Evolutionary conservation across 1,140 invertebrate genomes (phyloP).

Genomic region (Drosophila parabipectinata): DNA sequence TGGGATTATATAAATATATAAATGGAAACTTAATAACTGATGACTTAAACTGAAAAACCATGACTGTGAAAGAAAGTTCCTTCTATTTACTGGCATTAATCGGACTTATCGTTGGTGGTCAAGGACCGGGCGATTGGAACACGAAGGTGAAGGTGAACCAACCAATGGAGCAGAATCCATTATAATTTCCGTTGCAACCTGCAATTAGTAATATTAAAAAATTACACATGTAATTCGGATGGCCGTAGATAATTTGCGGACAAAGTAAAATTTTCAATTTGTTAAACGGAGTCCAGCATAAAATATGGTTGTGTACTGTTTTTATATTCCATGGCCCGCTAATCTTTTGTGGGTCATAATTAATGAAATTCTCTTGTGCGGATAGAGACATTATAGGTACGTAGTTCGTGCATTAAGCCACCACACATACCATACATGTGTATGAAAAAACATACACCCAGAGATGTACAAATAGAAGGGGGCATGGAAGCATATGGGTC

Average conservation of each 20-base stretch:
- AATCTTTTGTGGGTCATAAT: conserved; percentile 29
- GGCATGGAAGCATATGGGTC: conserved; percentile 23
- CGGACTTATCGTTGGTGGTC: background rate
- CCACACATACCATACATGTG: background rate
- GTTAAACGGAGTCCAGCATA: conserved; percentile 26
- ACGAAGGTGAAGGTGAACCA: background rate
- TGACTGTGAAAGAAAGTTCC: background rate
- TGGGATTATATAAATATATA: too few relatives aligned
- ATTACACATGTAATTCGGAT: conserved; percentile 16
- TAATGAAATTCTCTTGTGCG: conserved; percentile 35
- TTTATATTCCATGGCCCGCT: conserved; percentile 1
- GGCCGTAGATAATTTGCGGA: conserved; percentile 27
- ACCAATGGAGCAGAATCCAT: background rate
- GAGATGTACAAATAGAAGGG: background rate
- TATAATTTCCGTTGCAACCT: conserved; percentile 26
- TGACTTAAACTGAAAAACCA: background rate
- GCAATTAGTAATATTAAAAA: conserved; percentile 33
- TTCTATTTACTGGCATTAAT: background rate
- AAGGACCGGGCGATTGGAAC: background rate
- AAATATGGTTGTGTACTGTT: conserved; percentile 30
- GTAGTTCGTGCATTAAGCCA: too few relatives aligned
- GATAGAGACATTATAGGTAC: conserved; percentile 25
- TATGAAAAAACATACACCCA: too few relatives aligned
- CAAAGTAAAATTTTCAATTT: conserved; percentile 31
- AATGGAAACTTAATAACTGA: too few relatives aligned